Evolutionary conservation across 2,888 invertebrate species (phyloP).

Genomic region (Nesidiocoris tenuis): DNA sequence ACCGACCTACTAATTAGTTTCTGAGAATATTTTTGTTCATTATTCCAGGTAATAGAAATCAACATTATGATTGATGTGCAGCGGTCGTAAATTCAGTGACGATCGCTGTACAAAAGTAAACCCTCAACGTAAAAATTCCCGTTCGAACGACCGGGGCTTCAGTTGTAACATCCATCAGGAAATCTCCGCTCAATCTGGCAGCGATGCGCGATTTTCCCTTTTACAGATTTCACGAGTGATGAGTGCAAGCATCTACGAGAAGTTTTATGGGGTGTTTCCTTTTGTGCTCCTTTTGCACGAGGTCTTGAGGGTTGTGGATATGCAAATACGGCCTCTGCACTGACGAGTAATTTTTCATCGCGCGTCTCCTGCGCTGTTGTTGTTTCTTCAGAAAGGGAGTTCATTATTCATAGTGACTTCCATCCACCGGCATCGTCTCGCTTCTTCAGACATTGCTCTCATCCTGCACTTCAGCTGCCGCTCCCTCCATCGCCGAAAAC

Average conservation of each 20-base stretch:
- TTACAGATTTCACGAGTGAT: no score
- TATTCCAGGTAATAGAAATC: no score
- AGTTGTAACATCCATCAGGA: not conserved
- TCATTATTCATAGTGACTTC: conserved; percentile 33
- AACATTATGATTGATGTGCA: no score
- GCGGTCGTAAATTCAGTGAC: no score
- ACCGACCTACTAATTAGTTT: no score
- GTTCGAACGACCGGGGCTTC: no score
- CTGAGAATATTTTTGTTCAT: no score
- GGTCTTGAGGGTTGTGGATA: not conserved
- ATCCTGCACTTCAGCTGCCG: not conserved
- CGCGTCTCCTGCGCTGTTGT: conserved; percentile 9
- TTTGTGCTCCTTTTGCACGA: not conserved
- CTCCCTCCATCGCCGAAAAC: not conserved
- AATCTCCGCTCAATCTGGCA: not conserved
- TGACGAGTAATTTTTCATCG: conserved; percentile 36
- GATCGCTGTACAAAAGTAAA: no score
- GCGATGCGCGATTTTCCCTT: not conserved
- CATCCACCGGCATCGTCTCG: not conserved
- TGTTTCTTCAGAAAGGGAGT: conserved; percentile 30
- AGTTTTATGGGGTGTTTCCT: not conserved
- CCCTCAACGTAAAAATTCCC: no score
- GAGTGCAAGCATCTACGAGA: not conserved
- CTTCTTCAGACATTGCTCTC: conserved; percentile 3
- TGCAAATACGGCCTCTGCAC: conserved; percentile 23